phyloP scores from a whole-genome alignment of 2,797 vertebrate species.

The Emys orbicularis region DNA sequence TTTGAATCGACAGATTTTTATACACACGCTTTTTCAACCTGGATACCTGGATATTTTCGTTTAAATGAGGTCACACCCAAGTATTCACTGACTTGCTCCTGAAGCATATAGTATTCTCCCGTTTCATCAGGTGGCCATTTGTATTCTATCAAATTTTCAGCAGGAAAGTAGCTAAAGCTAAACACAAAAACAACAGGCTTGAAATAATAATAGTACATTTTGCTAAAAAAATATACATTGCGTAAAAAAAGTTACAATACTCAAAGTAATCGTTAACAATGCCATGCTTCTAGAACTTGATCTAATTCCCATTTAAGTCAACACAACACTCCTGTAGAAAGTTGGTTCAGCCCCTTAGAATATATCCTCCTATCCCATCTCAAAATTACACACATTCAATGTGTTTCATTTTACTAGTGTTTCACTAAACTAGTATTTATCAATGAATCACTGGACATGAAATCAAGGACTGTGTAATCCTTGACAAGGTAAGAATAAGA shows the following conservation, averaged over 20 bases:
- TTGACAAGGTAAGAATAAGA: background rate
- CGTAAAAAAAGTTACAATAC: slow-evolving; percentile 7
- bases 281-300: background rate
- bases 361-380: background rate
- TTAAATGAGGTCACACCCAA: slow-evolving; percentile 98
- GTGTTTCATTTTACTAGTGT: background rate
- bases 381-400: background rate
- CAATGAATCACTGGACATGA: background rate
- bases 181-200: slow-evolving; percentile 37
- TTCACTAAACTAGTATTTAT: background rate
- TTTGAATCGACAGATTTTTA: background rate
- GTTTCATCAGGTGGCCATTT: slow-evolving; percentile 98
- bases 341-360: background rate
- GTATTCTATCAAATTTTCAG: slow-evolving; percentile 98
- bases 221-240: background rate
- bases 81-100: slow-evolving; percentile 99
- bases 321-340: background rate
- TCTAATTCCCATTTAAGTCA: background rate
- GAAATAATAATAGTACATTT: background rate
- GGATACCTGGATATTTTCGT: slow-evolving; percentile 97
- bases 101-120: slow-evolving; percentile 98
- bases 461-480: background rate
- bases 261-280: background rate
- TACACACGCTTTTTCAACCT: background rate
- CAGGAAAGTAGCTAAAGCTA: slow-evolving; percentile 96